Evolutionary conservation across 2,113 vertebrate genomes (phyloP).

Genomic region (Cebidichthys violaceus): DNA sequence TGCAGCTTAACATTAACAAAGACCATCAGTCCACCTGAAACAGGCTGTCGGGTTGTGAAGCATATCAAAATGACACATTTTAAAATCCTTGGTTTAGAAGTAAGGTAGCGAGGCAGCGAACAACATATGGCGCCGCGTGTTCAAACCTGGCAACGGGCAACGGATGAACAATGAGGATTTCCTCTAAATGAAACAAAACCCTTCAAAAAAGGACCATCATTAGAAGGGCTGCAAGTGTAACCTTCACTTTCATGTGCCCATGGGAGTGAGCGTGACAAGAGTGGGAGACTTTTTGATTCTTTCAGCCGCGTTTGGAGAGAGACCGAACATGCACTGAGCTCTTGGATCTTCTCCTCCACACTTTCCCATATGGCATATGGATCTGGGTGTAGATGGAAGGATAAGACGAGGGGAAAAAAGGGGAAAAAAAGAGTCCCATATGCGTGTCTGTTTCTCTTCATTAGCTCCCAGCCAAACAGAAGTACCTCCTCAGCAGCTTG

Average conservation of each 20-base stretch:
- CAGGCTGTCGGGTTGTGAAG: conserved; percentile 39
- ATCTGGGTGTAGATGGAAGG: conserved; percentile 79
- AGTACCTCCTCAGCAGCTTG: conserved; percentile 75
- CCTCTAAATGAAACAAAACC: conserved; percentile 61
- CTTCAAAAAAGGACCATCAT: conserved; percentile 48
- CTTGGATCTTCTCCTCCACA: conserved; percentile 78
- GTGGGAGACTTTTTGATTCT: conserved; percentile 68
- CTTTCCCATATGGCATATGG: conserved; percentile 84
- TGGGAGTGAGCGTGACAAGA: conserved; percentile 71
- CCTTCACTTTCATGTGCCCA: conserved; percentile 83
- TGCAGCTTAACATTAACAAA: conserved; percentile 28
- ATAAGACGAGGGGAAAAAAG: conserved; percentile 49
- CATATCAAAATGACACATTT: conserved; percentile 62
- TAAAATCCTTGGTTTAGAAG: conserved; percentile 70
- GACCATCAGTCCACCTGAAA: conserved; percentile 39
- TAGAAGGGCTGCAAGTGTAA: conserved; percentile 75
- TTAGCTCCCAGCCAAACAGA: conserved; percentile 82
- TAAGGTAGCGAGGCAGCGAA: conserved; percentile 44
- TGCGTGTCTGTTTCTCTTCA: conserved; percentile 84
- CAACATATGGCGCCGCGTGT: conserved; percentile 65
- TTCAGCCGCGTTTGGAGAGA: conserved; percentile 70
- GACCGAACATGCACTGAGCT: conserved; percentile 68
- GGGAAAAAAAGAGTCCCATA: conserved; percentile 76
- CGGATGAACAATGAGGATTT: conserved; percentile 69
- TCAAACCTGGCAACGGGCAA: conserved; percentile 72